phyloP scores from a whole-genome alignment of 2,888 invertebrate species.

The Pseudococcus viburni region DNA sequence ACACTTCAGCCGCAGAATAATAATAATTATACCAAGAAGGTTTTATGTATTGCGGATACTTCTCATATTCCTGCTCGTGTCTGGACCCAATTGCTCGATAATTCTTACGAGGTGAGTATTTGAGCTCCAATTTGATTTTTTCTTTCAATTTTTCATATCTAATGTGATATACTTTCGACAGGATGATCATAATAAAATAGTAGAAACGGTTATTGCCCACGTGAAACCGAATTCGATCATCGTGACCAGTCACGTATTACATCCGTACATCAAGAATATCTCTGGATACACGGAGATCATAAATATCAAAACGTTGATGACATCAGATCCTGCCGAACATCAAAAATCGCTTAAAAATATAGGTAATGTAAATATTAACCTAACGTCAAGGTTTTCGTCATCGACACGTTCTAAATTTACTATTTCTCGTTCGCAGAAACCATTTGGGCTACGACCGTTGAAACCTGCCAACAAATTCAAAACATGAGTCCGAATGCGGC shows the following conservation, averaged over 20 bases:
- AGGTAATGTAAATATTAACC: conserved; percentile 70
- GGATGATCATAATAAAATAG: conserved; percentile 67
- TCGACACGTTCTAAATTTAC: too few species aligned
- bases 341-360: conserved; percentile 72
- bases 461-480: conserved; percentile 76
- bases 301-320: conserved; percentile 72
- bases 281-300: conserved; percentile 70
- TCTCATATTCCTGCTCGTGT: conserved; percentile 72
- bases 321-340: conserved; percentile 72
- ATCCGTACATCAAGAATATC: conserved; percentile 68
- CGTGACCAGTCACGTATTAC: conserved; percentile 71
- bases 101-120: conserved; percentile 71
- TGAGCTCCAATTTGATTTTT: neutral
- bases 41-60: conserved; percentile 79
- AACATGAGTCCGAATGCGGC: conserved; percentile 71
- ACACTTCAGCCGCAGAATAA: conserved; percentile 73
- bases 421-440: conserved; percentile 73
- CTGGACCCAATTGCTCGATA: conserved; percentile 72
- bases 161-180: neutral
- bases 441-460: conserved; percentile 79
- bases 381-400: neutral
- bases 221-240: conserved; percentile 72
- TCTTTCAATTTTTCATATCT: neutral
- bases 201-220: conserved; percentile 71
- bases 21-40: conserved; percentile 75